Evolutionary conservation across 2,797 vertebrate species (phyloP).

Genomic region (Loriculus beryllinus): DNA sequence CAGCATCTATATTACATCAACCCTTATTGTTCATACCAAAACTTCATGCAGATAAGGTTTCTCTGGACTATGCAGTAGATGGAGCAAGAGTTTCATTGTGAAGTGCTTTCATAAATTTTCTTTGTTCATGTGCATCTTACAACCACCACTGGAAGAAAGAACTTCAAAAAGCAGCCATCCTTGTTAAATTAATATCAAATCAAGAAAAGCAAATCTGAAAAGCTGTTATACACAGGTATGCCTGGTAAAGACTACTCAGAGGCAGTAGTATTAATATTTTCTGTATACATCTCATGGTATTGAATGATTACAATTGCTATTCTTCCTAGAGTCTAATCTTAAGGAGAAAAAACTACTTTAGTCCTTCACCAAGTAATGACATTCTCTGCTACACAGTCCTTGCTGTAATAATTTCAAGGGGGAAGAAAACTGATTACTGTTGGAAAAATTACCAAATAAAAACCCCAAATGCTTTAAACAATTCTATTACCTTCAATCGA

Average conservation of each 20-base stretch:
- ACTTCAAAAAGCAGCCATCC: background rate
- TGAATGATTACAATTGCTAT: background rate
- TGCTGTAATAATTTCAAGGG: background rate
- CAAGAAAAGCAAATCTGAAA: background rate
- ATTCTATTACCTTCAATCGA: slow-evolving; percentile 25
- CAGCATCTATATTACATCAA: background rate
- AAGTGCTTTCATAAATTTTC: slow-evolving; percentile 8
- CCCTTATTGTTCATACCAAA: background rate
- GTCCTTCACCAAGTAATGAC: background rate
- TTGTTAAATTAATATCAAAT: background rate
- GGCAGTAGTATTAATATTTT: background rate
- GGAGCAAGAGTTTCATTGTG: slow-evolving; percentile 44
- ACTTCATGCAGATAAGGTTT: background rate
- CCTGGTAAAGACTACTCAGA: background rate
- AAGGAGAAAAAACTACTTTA: background rate
- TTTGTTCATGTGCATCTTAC: background rate
- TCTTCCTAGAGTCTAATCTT: background rate
- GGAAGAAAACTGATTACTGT: background rate
- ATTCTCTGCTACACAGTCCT: background rate
- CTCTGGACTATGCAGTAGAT: slow-evolving; percentile 40
- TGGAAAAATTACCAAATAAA: background rate
- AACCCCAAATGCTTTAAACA: background rate
- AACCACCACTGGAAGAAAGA: background rate
- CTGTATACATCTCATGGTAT: background rate
- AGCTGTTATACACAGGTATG: background rate